phyloP scores from a whole-genome alignment of 2,797 vertebrate genomes.

The Xerus rutilus region DNA sequence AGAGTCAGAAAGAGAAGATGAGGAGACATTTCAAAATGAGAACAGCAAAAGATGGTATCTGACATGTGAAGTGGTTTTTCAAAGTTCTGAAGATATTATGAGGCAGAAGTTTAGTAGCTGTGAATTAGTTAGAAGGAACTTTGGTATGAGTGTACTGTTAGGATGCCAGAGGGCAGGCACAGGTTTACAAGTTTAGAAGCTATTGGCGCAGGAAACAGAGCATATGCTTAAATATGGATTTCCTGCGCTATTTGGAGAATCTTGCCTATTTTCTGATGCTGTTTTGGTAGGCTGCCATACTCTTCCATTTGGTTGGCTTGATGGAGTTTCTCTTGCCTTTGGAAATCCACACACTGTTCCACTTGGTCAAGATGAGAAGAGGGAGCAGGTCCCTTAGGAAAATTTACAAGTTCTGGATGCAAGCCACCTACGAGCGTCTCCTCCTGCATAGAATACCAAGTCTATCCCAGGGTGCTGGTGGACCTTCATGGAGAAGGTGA shows the following conservation, averaged over 20 bases:
- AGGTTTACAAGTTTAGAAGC: conserved; percentile 54
- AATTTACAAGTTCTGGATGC: background rate
- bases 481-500: no score
- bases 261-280: background rate
- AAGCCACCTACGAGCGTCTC: background rate
- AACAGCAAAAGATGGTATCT: conserved; percentile 20
- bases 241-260: conserved; percentile 54
- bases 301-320: conserved; percentile 57
- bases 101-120: conserved; percentile 3
- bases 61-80: background rate
- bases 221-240: conserved; percentile 70
- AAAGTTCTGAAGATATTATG: conserved; percentile 11
- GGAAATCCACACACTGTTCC: background rate
- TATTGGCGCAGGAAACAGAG: conserved; percentile 56
- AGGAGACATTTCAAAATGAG: background rate
- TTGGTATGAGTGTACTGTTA: background rate
- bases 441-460: background rate
- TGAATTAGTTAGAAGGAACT: conserved; percentile 42
- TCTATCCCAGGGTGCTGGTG: background rate
- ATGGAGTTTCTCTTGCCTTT: conserved; percentile 11
- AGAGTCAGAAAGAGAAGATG: conserved; percentile 21
- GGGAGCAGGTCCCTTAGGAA: background rate
- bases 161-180: conserved; percentile 67
- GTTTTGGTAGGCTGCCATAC: conserved; percentile 58
- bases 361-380: background rate